These are phyloP conservation scores for Shargacucullia verbasci DNA, from an alignment of 2,888 invertebrate species.

Conservation along the genomic window DNA sequence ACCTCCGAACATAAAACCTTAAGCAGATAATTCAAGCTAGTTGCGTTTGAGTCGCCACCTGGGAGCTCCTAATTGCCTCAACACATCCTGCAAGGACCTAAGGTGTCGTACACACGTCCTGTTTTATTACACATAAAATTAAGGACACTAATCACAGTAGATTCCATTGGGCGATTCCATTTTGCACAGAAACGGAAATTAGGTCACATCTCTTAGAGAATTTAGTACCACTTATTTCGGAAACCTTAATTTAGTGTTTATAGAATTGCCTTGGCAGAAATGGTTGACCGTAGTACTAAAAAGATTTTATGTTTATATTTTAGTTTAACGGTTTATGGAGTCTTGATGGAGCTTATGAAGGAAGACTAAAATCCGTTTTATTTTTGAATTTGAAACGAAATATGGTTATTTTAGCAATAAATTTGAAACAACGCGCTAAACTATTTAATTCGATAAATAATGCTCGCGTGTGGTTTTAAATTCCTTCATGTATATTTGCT, in stretches of 20 bases:
- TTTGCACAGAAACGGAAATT: slow-evolving; percentile 47
- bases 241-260: slow-evolving; percentile 49
- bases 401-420: slow-evolving; percentile 3
- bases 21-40: slow-evolving; percentile 83
- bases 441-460: slow-evolving; percentile 17
- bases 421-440: slow-evolving; percentile 3
- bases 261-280: slow-evolving; percentile 35
- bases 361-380: neutral
- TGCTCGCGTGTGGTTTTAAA: slow-evolving; percentile 38
- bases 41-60: slow-evolving; percentile 81
- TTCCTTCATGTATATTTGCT: slow-evolving; percentile 30
- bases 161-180: slow-evolving; percentile 38
- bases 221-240: slow-evolving; percentile 40
- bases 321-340: slow-evolving; percentile 20
- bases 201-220: slow-evolving; percentile 40
- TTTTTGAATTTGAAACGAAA: neutral
- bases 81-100: slow-evolving; percentile 64
- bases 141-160: slow-evolving; percentile 59
- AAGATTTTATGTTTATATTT: slow-evolving; percentile 19
- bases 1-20: slow-evolving; percentile 69
- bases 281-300: slow-evolving; percentile 31
- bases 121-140: slow-evolving; percentile 66
- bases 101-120: slow-evolving; percentile 58
- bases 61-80: slow-evolving; percentile 81
- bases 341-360: slow-evolving; percentile 14